A percentile compares a stretch with the other conserved stretches of the same genome.
These are phyloP conservation scores for Neosilurus hyrtlii DNA, from an alignment of 2,797 vertebrate species.

Conservation along the genomic window DNA sequence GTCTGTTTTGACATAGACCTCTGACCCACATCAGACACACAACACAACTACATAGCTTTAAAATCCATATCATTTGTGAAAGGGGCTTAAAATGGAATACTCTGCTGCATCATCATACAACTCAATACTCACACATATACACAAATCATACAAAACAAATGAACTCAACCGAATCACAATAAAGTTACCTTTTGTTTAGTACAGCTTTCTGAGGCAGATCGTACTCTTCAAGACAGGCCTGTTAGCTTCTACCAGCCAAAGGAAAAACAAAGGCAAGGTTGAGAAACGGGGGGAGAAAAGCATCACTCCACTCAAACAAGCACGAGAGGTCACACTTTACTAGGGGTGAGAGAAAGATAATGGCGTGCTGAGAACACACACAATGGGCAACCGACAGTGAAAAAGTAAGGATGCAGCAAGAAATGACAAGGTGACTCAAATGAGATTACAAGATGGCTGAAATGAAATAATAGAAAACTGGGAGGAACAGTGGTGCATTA, in stretches of 20 bases:
- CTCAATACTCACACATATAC: not conserved
- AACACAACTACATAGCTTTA: no score
- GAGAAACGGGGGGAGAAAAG: not conserved
- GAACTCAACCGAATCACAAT: not conserved
- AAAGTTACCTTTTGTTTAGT: not conserved
- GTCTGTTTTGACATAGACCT: no score
- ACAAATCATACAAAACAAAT: not conserved
- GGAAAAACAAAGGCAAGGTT: constrained; percentile 8
- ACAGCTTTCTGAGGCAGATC: not conserved
- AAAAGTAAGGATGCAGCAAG: constrained; percentile 43
- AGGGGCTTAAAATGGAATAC: no score
- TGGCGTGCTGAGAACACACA: constrained; percentile 52
- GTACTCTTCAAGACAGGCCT: not conserved
- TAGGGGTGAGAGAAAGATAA: constrained; percentile 59
- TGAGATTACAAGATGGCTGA: constrained; percentile 41
- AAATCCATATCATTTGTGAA: no score
- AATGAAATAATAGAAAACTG: not conserved
- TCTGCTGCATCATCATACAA: not conserved
- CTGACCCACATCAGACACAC: no score
- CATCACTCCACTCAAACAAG: constrained; percentile 42
- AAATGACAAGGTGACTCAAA: constrained; percentile 43
- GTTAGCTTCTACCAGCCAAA: not conserved
- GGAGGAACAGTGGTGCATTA: not conserved
- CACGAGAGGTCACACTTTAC: constrained; percentile 53
- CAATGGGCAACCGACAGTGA: constrained; percentile 33